Percentiles rank a stretch among this genome's conserved stretches.
phyloP scores from a whole-genome alignment of 2,888 invertebrate genomes.

The Nebria brevicollis region DNA sequence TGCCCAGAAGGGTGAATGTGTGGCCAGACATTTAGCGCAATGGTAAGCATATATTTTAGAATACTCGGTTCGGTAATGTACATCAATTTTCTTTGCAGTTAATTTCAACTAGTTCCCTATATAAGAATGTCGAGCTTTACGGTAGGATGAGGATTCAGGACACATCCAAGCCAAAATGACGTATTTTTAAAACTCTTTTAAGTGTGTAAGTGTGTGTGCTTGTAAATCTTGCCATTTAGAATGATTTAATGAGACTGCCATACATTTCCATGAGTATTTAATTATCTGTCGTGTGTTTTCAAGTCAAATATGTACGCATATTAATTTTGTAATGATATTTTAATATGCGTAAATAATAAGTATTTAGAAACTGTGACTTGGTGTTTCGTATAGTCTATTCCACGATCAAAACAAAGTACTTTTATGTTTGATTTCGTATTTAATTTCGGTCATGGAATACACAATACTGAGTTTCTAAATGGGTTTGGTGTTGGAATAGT shows the following conservation, averaged over 20 bases:
- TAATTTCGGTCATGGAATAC: not conserved
- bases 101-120: not conserved
- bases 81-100: constrained; percentile 11
- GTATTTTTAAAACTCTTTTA: constrained; percentile 5
- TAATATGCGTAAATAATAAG: constrained; percentile 6
- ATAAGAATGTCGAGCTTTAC: not conserved
- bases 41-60: constrained; percentile 56
- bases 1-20: constrained; percentile 58
- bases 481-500: constrained; percentile 39
- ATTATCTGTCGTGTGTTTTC: constrained; percentile 17
- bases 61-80: not conserved
- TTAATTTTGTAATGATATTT: constrained; percentile 20
- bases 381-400: not conserved
- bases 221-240: constrained; percentile 40
- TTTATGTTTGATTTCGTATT: not conserved
- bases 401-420: not conserved
- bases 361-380: not conserved
- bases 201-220: not conserved
- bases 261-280: constrained; percentile 16
- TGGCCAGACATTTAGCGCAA: constrained; percentile 58
- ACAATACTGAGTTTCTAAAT: constrained; percentile 30
- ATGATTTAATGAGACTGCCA: constrained; percentile 29
- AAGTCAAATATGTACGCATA: constrained; percentile 21
- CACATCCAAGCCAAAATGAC: not conserved
- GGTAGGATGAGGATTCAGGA: not conserved